A percentile compares a stretch with the other conserved stretches of the same genome.
Conservation (phyloP, 2,888 invertebrate species). For the Orgyia antiqua region DNA sequence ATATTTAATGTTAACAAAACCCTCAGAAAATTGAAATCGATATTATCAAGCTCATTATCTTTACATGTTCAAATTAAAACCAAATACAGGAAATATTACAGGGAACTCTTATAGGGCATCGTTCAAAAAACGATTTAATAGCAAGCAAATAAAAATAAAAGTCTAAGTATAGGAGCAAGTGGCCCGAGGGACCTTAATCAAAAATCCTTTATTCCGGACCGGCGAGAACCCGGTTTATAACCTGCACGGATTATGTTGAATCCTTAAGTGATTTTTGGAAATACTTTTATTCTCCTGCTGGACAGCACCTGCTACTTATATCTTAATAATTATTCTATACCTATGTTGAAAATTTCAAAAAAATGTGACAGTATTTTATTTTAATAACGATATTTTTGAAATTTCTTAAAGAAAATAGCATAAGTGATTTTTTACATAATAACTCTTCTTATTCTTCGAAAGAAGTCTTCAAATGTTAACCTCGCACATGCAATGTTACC, state of each 20-base stretch:
- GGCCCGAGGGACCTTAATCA: constrained; percentile 57
- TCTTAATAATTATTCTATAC: constrained; percentile 8
- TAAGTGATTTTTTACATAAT: too few relatives aligned
- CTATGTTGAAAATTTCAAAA: constrained; percentile 12
- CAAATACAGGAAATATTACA: constrained; percentile 11
- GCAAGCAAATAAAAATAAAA: constrained; percentile 56
- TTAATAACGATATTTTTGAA: constrained; percentile 6
- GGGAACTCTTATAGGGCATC: constrained; percentile 34
- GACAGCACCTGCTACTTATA: constrained; percentile 27
- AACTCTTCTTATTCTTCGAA: too few relatives aligned
- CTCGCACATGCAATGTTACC: too few relatives aligned
- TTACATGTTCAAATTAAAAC: not conserved
- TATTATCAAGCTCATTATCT: constrained; percentile 5
- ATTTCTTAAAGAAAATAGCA: constrained; percentile 1
- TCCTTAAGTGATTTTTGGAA: constrained; percentile 46
- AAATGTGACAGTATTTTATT: constrained; percentile 15
- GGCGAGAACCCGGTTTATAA: constrained; percentile 47
- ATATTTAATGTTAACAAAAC: not conserved
- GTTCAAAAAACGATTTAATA: constrained; percentile 61
- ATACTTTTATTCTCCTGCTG: constrained; percentile 26
- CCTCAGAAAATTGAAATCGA: constrained; percentile 11
- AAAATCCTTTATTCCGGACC: constrained; percentile 57
- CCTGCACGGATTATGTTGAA: constrained; percentile 44
- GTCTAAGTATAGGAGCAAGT: constrained; percentile 41
- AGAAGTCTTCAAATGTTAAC: too few relatives aligned